Conservation (phyloP, 2,113 vertebrate genomes). For the Orycteropus afer region DNA sequence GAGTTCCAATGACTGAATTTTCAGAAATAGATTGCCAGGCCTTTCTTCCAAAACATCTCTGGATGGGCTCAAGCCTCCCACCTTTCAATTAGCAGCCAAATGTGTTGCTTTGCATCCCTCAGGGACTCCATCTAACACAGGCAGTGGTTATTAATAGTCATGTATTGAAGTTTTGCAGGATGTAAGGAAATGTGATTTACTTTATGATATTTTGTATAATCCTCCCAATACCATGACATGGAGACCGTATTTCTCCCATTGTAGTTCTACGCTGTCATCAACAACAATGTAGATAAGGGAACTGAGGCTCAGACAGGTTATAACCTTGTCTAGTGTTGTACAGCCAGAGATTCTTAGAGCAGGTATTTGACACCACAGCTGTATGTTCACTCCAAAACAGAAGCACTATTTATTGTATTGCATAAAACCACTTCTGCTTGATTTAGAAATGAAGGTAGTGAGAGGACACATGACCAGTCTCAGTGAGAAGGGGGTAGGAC, state of each 20-base stretch:
- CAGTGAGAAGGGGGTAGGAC: neutral
- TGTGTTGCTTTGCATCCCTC: too few species aligned
- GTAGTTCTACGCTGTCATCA: too few species aligned
- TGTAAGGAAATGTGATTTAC: fast-evolving
- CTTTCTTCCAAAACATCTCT: too few species aligned
- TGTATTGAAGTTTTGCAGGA: fast-evolving
- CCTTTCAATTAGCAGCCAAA: too few species aligned
- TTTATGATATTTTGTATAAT: neutral
- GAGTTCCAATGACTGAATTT: too few species aligned
- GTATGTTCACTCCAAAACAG: neutral
- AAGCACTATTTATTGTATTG: fast-evolving
- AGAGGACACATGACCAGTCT: too few species aligned
- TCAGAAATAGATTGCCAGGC: too few species aligned
- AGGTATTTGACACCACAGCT: neutral
- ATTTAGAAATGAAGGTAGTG: neutral
- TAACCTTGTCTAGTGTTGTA: neutral
- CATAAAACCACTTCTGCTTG: neutral
- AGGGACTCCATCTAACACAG: too few species aligned
- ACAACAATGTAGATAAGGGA: neutral
- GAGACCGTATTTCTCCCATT: too few species aligned
- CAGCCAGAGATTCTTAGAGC: neutral
- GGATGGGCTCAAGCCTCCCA: too few species aligned
- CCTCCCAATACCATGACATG: neutral
- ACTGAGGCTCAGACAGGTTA: too few species aligned
- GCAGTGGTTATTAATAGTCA: neutral